Base-by-base conservation (phyloP, 2,113 vertebrate species). In the Leptobrachium leishanense region DNA sequence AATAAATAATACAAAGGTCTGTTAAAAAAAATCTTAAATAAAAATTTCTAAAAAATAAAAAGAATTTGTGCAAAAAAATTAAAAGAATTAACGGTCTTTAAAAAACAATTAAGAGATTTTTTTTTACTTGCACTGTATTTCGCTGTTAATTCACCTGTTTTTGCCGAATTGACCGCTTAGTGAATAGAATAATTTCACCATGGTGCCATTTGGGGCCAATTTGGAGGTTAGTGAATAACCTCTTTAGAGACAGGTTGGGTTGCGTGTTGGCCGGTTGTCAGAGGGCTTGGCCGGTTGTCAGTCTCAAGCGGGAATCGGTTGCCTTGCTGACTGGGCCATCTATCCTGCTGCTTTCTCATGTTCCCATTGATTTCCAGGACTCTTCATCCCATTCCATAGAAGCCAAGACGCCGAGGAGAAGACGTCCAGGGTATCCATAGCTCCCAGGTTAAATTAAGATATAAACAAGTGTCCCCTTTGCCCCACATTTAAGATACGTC, bases 401-500 rank as follows among this genome's bases (percentile, higher is more conserved):
- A 57, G 39, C 39, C 76, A 46, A 42, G 10, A 65, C 12, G 62
- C 68, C 43, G 13, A 57, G n/a, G 12, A 5, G 43, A 55, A 40
- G 75, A 67, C 75, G 8, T 46, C 44, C 3, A 20, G 9, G 3
- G 4, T 3, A 39, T 3, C 9, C 62, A 39, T 9, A 31, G 62
- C 62, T n/a, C 6, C 10, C 1, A 59, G 55, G 9, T 15, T 3
- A 3, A 8, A 46, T 46, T n/a, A 1, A 64, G 15, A n/a, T 64
- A 64, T 46, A 46, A 46, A 62, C 67, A 63, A 64, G 43, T 54
- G 13, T 72, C 57, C 71, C 76, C 76, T 57, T 79, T 72, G 68
- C 41, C 76, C 76, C 68, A 79, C 39, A 72, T 68, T 3, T 12
- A 13, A 10, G 9, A 5, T 13, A 20, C 10, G 20, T 64, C n/a